These are phyloP conservation scores for Noctua janthina DNA, from an alignment of 2,888 invertebrate species.

Conservation along the genomic window DNA sequence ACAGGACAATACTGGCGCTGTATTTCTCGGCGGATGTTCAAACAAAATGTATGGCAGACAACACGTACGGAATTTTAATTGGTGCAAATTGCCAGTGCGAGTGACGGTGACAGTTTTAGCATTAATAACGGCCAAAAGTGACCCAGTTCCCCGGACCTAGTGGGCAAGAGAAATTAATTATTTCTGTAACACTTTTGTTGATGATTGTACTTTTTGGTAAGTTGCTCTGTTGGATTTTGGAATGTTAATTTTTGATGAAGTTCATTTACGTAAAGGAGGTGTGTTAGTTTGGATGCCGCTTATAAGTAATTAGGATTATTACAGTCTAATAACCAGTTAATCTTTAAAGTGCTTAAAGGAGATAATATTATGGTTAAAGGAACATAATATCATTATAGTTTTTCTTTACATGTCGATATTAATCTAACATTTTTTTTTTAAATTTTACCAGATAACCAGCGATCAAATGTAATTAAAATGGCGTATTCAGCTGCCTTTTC, in stretches of 20 bases:
- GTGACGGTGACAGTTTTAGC: conserved; percentile 71
- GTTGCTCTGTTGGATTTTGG: conserved; percentile 32
- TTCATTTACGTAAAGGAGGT: not conserved
- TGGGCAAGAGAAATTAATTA: conserved; percentile 61
- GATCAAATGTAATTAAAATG: not conserved
- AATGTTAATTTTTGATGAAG: conserved; percentile 29
- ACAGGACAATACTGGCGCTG: conserved; percentile 73
- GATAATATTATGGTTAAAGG: not conserved
- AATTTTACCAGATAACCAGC: too few species aligned
- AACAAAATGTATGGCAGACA: conserved; percentile 80
- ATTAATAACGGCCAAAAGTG: conserved; percentile 67
- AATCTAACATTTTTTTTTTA: too few species aligned
- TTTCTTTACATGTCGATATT: not conserved
- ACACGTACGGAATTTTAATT: conserved; percentile 81
- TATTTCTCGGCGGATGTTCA: conserved; percentile 76
- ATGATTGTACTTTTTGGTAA: conserved; percentile 58
- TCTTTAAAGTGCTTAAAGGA: not conserved
- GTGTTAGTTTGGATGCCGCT: not conserved
- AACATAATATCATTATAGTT: not conserved
- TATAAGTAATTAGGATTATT: not conserved
- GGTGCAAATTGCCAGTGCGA: conserved; percentile 75
- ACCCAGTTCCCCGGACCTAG: conserved; percentile 55
- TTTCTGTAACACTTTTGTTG: conserved; percentile 55
- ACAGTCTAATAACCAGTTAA: not conserved
- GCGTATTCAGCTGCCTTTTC: not conserved